These are phyloP conservation scores for Darevskia nairensis DNA, from an alignment of 2,797 vertebrate genomes.

Conservation along the genomic window DNA sequence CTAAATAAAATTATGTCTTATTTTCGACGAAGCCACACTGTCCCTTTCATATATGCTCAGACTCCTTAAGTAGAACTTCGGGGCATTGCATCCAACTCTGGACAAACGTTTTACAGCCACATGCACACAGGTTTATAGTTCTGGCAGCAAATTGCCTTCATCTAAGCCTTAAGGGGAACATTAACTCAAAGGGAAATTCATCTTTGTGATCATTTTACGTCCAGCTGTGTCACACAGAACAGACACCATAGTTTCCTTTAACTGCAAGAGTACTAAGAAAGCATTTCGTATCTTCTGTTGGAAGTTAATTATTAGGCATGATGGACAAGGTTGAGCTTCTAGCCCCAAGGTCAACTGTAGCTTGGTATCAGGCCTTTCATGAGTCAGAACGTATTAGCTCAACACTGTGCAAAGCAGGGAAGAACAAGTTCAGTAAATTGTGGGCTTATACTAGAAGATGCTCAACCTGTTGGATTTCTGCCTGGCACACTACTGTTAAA, in stretches of 20 bases:
- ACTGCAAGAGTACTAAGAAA: neutral
- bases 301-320: neutral
- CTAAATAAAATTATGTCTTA: neutral
- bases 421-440: no score
- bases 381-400: conserved; percentile 1
- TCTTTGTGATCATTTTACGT: neutral
- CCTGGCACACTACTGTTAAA: no score
- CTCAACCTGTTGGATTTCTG: no score
- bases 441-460: no score
- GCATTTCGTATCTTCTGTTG: neutral
- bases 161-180: neutral
- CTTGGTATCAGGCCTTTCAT: neutral
- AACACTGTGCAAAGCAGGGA: conserved; percentile 1
- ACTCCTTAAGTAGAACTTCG: neutral
- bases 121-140: neutral
- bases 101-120: neutral
- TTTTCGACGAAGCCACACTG: neutral
- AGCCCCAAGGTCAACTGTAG: neutral
- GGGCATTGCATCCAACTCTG: neutral
- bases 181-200: neutral
- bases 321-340: neutral
- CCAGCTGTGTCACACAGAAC: neutral
- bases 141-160: neutral
- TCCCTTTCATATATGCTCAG: neutral
- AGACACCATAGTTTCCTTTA: neutral